phyloP scores from a whole-genome alignment of 1,140 invertebrate genomes.

The Matsumurasca onukii region DNA sequence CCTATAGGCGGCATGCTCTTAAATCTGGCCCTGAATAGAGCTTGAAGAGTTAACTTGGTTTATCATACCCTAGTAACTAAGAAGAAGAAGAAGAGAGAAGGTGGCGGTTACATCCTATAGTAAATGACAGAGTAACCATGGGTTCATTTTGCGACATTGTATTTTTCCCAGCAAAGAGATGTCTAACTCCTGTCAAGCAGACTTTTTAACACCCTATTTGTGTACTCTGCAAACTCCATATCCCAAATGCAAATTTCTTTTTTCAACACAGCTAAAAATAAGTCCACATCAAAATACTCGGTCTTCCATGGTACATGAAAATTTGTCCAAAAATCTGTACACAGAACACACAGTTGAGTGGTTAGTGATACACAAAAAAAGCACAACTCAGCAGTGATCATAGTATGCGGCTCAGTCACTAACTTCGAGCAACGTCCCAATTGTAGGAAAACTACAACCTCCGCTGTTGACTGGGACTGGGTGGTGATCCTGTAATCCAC shows the following conservation, averaged over 20 bases:
- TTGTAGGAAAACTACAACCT: neutral
- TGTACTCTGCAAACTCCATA: no score
- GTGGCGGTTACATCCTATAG: conserved; percentile 1
- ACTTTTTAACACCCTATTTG: no score
- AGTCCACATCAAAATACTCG: no score
- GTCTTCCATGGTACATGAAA: no score
- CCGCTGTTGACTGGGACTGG: no score
- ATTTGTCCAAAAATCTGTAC: no score
- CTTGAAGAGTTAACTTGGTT: no score
- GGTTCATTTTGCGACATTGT: neutral
- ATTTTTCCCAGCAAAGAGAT: neutral
- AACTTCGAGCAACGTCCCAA: neutral
- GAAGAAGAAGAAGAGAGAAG: neutral
- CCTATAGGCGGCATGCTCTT: no score
- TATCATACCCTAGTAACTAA: neutral
- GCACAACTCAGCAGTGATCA: conserved; percentile 4
- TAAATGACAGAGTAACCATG: neutral
- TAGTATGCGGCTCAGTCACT: neutral
- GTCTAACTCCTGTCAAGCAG: neutral
- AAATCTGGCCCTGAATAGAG: no score
- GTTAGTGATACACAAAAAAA: neutral
- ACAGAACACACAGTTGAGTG: neutral
- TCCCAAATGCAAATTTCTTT: no score
- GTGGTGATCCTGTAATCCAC: no score
- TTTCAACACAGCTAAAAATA: no score